These are phyloP conservation scores for Operophtera brumata DNA, from an alignment of 2,888 invertebrate species.

Conservation along the genomic window DNA sequence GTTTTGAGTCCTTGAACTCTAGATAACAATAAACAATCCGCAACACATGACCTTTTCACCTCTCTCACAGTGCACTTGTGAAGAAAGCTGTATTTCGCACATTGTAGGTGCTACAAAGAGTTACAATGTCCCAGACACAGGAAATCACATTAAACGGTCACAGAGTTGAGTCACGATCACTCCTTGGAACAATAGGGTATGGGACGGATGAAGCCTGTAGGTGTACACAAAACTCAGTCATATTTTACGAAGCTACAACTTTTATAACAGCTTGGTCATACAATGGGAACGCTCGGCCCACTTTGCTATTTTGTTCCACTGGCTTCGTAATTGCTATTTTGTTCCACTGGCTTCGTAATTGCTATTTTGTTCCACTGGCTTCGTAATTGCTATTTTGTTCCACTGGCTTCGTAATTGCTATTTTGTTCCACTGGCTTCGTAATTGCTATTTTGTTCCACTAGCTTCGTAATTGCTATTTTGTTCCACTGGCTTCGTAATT, in stretches of 20 bases:
- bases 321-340: too few relatives aligned
- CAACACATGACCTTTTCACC: conserved; percentile 10
- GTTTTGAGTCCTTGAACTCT: conserved; percentile 18
- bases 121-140: conserved; percentile 26
- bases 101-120: conserved; percentile 6
- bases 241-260: conserved; percentile 28
- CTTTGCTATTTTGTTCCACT: too few relatives aligned
- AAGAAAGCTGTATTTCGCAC: conserved; percentile 8
- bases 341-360: too few relatives aligned
- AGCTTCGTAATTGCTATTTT: too few relatives aligned
- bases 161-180: conserved; percentile 26
- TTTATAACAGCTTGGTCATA: too few relatives aligned
- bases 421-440: too few relatives aligned
- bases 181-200: conserved; percentile 39
- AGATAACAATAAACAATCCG: conserved; percentile 1
- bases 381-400: too few relatives aligned
- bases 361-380: too few relatives aligned
- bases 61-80: conserved; percentile 2
- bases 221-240: conserved; percentile 24
- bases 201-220: conserved; percentile 37
- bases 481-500: too few relatives aligned
- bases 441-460: too few relatives aligned
- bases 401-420: too few relatives aligned
- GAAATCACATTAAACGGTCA: conserved; percentile 26
- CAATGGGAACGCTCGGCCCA: too few relatives aligned